Evolutionary conservation across 2,797 vertebrate genomes (phyloP).

Genomic region (Oreortyx pictus): DNA sequence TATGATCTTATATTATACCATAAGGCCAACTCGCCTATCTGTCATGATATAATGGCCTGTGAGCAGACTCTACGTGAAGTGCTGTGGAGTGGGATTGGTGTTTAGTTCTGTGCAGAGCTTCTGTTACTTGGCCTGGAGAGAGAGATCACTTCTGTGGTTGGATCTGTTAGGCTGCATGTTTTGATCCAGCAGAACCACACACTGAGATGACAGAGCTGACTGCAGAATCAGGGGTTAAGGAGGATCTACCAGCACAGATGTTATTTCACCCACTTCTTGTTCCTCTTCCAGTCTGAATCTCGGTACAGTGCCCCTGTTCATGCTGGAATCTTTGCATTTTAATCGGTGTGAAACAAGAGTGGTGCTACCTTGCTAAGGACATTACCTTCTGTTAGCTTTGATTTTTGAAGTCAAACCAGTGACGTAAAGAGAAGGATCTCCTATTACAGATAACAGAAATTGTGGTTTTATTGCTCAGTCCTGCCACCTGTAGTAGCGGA

Average conservation of each 20-base stretch:
- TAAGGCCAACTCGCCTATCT: neutral
- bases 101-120: neutral
- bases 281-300: neutral
- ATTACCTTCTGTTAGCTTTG: neutral
- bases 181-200: neutral
- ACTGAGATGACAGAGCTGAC: rapidly evolving
- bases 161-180: neutral
- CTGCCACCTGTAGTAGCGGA: neutral
- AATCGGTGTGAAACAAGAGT: rapidly evolving
- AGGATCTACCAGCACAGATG: neutral
- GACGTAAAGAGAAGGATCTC: neutral
- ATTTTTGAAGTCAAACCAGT: neutral
- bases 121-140: neutral
- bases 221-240: neutral
- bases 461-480: neutral
- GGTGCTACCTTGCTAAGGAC: rapidly evolving
- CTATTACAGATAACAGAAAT: neutral
- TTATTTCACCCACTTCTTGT: neutral
- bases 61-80: neutral
- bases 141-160: neutral
- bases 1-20: neutral
- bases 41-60: neutral
- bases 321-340: neutral
- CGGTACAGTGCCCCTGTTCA: too few species aligned
- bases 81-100: neutral